phyloP scores from a whole-genome alignment of 2,888 invertebrate species.

The Neoaliturus tenellus region DNA sequence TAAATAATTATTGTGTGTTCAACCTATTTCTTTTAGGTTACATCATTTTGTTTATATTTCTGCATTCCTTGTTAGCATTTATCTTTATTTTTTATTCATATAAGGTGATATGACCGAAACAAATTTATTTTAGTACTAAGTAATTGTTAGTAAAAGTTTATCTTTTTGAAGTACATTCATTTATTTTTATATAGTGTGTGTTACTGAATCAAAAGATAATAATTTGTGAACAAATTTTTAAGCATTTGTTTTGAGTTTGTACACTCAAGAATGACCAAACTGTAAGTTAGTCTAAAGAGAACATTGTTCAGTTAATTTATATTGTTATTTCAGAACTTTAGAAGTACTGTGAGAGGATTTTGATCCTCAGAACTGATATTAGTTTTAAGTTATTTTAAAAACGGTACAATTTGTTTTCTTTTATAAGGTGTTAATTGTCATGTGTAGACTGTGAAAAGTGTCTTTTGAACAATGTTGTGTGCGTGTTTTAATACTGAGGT shows the following conservation, averaged over 20 bases:
- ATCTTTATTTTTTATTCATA: neutral
- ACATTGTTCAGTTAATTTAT: neutral
- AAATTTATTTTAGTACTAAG: neutral
- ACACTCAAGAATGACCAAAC: neutral
- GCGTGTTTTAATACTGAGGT: neutral
- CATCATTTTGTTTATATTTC: neutral
- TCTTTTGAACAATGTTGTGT: neutral
- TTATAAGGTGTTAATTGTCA: neutral
- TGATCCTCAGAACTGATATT: neutral
- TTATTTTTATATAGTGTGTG: neutral
- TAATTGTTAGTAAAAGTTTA: neutral
- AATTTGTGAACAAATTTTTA: neutral
- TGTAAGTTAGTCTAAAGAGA: neutral
- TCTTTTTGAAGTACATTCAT: neutral
- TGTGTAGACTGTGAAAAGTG: neutral
- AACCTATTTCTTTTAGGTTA: slow-evolving; percentile 4
- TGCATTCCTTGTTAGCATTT: slow-evolving; percentile 9
- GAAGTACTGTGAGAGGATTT: neutral
- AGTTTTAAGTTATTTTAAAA: neutral
- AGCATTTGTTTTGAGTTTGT: neutral
- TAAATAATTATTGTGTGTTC: neutral
- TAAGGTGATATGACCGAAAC: neutral
- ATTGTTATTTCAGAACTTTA: neutral
- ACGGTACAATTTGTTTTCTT: neutral
- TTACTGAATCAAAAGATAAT: neutral